Evolutionary conservation across 2,113 vertebrate species (phyloP).

Genomic region (Motacilla alba): DNA sequence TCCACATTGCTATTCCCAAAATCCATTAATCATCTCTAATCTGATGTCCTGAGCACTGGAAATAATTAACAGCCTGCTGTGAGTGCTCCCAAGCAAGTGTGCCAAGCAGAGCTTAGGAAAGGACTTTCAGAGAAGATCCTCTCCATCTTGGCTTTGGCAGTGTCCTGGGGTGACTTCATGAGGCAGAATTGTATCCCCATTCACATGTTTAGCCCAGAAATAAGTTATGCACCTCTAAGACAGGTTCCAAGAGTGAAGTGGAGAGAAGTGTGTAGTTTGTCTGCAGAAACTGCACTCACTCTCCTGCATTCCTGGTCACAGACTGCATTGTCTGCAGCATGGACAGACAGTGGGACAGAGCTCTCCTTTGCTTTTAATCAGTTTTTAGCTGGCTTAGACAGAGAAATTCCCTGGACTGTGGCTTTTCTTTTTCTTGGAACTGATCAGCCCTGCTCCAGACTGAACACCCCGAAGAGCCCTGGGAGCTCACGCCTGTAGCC

Average conservation of each 20-base stretch:
- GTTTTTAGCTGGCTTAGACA: background rate
- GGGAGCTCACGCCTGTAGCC: background rate
- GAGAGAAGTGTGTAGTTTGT: background rate
- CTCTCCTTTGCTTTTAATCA: background rate
- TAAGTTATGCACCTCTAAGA: background rate
- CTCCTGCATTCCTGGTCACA: rapidly evolving
- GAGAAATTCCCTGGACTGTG: background rate
- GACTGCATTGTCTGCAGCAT: background rate
- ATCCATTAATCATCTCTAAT: background rate
- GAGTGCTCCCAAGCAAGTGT: background rate
- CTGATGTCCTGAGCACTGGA: background rate
- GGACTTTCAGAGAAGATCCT: background rate
- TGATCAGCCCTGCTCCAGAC: background rate
- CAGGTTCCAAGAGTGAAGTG: rapidly evolving
- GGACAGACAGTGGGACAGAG: background rate
- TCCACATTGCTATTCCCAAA: conserved; percentile 24
- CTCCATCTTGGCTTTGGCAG: background rate
- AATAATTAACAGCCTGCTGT: background rate
- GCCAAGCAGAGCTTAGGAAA: conserved; percentile 11
- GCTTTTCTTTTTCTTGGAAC: background rate
- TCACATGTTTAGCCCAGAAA: background rate
- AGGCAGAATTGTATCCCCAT: background rate
- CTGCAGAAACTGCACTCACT: background rate
- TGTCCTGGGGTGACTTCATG: background rate
- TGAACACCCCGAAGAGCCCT: too few species aligned